phyloP scores from a whole-genome alignment of 92 coral and sea anemone genomes.

The Porites lobata region DNA sequence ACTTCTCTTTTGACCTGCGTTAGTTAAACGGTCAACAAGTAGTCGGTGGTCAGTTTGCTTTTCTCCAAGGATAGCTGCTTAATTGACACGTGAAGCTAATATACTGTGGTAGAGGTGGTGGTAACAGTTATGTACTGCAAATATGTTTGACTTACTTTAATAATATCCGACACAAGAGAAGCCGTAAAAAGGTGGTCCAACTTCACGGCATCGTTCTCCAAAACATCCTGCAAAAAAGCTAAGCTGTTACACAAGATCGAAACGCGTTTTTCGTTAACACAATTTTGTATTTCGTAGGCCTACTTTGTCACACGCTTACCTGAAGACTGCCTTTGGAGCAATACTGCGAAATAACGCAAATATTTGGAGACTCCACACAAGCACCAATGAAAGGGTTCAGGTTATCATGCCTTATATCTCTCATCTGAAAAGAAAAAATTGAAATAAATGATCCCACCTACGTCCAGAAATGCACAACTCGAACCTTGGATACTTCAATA shows the following conservation, averaged over 20 bases:
- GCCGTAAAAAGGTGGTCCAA: conserved; percentile 96
- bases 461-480: too few relatives aligned
- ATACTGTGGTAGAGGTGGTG: too few relatives aligned
- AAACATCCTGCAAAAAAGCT: conserved; percentile 73
- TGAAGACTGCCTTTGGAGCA: conserved; percentile 97
- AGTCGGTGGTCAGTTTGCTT: too few relatives aligned
- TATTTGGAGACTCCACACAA: conserved; percentile 90
- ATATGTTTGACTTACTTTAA: conserved; percentile 70
- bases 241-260: neutral
- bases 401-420: conserved; percentile 89
- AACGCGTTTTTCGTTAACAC: neutral
- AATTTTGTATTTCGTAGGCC: neutral
- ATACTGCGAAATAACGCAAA: conserved; percentile 91
- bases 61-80: too few relatives aligned
- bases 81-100: too few relatives aligned
- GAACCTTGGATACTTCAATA: too few relatives aligned
- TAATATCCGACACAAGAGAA: conserved; percentile 92
- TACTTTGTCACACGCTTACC: conserved; percentile 43
- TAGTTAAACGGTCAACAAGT: too few relatives aligned
- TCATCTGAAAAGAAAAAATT: conserved; percentile 71
- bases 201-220: conserved; percentile 93
- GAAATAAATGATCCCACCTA: too few relatives aligned
- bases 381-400: conserved; percentile 75
- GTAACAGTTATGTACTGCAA: too few relatives aligned
- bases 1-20: too few relatives aligned